Evolutionary conservation across 92 coral and sea anemone species (phyloP), one percentile per base, ranked within the genome.

Genomic region (Scolanthus callimorphus): DNA sequence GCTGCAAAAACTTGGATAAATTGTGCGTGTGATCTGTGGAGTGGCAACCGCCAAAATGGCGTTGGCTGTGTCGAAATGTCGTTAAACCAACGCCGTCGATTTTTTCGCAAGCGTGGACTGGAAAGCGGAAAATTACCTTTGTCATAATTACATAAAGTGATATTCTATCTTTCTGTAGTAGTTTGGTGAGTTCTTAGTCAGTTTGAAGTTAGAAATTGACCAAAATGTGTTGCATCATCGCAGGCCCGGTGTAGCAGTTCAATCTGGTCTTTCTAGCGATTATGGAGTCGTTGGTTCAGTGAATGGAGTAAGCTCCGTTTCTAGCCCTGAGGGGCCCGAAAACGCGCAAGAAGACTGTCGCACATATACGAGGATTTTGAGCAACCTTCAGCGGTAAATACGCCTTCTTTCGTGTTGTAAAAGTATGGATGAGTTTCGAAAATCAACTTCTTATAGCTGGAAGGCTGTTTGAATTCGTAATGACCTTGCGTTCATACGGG

Each of bases 281-380:
- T 81, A 81, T 81, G 90, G 84, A 83, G 84, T 86, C 78, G 86
- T 67, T 83, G 91, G 83, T 76, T 82, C 97, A 73, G 84, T 89
- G 91, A 82, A 85, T 87, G 91, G 97, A 74, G 72, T 86, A 73
- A 86, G 74, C 72, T 67, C 90, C 58, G 87, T 86, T 50, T 79
- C 95, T 70, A 78, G 97, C 81, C 91, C 90, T 70, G 95, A 94
- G 78, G 99, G 97, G 85, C 90, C 77, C 71, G 97, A 96, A 77
- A 94, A 72, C 97, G 99, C 63, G 80, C 92, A 76, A 94, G 99
- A 80, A 91, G 96, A 76, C 95, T 89, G 57, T 94, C 99, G 48
- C 89, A 94, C 96, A 94, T 89, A 85, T 94, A 94, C 90, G 99
- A 94, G 84, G 99, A 77, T 72, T 94, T 90, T 77, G 99, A 94